Base-by-base conservation (phyloP, 2,113 vertebrate genomes). In the Tapirus terrestris region DNA sequence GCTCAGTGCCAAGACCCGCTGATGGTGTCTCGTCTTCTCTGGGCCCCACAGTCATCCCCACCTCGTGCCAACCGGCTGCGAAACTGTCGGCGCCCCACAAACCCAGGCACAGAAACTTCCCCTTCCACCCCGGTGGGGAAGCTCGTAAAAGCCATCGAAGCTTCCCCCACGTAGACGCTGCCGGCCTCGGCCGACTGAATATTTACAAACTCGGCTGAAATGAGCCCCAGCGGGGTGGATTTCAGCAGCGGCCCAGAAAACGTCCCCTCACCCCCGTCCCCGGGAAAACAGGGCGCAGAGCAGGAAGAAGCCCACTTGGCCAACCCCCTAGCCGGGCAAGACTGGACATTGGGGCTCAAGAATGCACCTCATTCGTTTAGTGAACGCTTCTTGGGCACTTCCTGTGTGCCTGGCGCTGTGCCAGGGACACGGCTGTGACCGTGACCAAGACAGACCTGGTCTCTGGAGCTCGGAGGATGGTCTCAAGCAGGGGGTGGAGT, bases 121-220 rank as follows among this genome's bases (percentile, higher is more conserved):
- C 14, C 0, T 20, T 20, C 1, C 39, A 51, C 65, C 10, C 85
- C 81, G 6, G 2, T 0, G 16, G 91, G 87, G 68, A 56, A 56
- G 87, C 94, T 82, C 75, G 0, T 87, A 61, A 94, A 91, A 87
- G n/a, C 75, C 86, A 48, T 13, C 16, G 86, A 91, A 87, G 94
- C 96, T 87, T 93, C 48, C 17, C 9, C 65, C 11, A 58, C 14
- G 0, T 73, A 8, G 25, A 33, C 39, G 92, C 81, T 36, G 65
- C 73, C 0, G 2, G 73, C 90, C 85, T 17, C 1, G 0, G 65
- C 0, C 3, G 51, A 58, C 65, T 39, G 36, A 36, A 70, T 82
- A 76, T 87, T 97, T 87, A 97, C 81, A 76, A 68, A 87, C 67
- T 21, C 1, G 3, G 91, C 75, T 93, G 86, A 45, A 87, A 93